phyloP scores from a whole-genome alignment of 2,888 invertebrate genomes.

The Argyra leucocephala region DNA sequence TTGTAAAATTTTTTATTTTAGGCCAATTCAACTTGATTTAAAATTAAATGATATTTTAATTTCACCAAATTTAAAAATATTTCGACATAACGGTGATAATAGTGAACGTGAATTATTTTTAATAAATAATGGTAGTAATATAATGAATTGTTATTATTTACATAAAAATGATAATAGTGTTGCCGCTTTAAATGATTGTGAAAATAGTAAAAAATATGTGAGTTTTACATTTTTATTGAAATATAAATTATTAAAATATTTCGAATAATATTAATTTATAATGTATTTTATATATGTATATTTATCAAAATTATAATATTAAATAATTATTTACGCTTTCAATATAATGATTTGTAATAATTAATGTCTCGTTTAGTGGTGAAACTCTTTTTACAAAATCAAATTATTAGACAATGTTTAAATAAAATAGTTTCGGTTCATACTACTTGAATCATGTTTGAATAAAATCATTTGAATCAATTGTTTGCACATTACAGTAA shows the following conservation, averaged over 20 bases:
- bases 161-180: constrained; percentile 50
- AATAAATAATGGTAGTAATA: constrained; percentile 35
- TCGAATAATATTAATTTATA: no score
- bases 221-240: constrained; percentile 31
- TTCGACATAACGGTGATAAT: constrained; percentile 39
- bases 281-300: no score
- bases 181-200: constrained; percentile 60
- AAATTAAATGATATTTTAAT: constrained; percentile 54
- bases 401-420: no score
- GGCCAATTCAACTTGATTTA: constrained; percentile 53
- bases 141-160: constrained; percentile 55
- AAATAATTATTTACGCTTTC: neutral
- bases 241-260: no score
- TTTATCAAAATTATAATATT: no score
- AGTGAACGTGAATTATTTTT: constrained; percentile 39
- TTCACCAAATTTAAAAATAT: constrained; percentile 53
- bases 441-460: no score
- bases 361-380: no score
- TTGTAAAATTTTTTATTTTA: constrained; percentile 29
- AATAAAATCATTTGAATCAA: no score
- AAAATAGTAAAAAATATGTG: constrained; percentile 52
- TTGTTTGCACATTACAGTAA: no score
- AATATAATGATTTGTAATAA: neutral
- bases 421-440: no score
- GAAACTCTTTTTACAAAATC: no score